phyloP scores from a whole-genome alignment of 2,888 invertebrate genomes.

The Parthenolecanium corni region DNA sequence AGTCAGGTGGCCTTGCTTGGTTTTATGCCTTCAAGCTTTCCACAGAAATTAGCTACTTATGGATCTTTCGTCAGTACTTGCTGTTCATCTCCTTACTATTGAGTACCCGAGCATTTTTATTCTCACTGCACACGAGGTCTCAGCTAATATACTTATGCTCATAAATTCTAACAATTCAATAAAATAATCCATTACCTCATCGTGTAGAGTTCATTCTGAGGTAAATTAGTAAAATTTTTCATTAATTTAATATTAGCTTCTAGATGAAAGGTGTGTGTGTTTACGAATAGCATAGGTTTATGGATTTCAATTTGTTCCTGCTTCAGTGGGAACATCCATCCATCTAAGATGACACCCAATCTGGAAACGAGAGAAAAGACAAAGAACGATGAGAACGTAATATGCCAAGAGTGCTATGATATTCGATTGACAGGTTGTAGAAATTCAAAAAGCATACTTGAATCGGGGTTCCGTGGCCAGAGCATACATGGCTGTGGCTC shows the following conservation, averaged over 20 bases:
- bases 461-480: constrained; percentile 45
- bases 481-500: constrained; percentile 47
- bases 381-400: too few species aligned
- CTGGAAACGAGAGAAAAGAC: constrained; percentile 36
- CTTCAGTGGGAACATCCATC: constrained; percentile 51
- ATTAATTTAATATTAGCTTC: constrained; percentile 43
- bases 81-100: too few species aligned
- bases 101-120: too few species aligned
- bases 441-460: constrained; percentile 39
- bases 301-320: constrained; percentile 39
- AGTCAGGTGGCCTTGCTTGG: too few species aligned
- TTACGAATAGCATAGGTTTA: constrained; percentile 46
- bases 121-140: too few species aligned
- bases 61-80: too few species aligned
- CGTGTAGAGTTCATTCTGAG: constrained; percentile 36
- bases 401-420: background rate
- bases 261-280: constrained; percentile 49
- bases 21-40: too few species aligned
- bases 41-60: too few species aligned
- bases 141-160: too few species aligned
- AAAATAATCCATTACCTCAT: constrained; percentile 38
- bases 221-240: constrained; percentile 35
- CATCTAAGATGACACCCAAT: constrained; percentile 45
- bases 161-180: too few species aligned
- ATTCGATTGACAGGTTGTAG: background rate